Base-by-base conservation (phyloP, 2,888 invertebrate species). In the Syrphus vitripennis region DNA sequence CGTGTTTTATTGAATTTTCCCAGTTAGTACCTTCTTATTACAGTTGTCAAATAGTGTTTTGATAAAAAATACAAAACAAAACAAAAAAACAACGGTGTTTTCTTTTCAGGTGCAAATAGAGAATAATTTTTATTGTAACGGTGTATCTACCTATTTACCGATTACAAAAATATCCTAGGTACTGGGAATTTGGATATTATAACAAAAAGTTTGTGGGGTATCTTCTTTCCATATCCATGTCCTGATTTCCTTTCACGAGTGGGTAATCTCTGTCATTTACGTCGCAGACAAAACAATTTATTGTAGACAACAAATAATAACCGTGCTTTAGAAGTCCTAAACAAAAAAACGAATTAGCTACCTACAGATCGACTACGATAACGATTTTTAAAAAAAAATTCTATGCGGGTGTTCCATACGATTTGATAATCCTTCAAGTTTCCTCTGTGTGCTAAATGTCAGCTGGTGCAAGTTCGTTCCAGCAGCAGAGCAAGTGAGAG, bases 391-490 rank as follows among this genome's bases (percentile, higher is more conserved):
- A 14, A n/a, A 24, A 14, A 1, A 31, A 83, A 78, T 69, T 79
- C 69, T 50, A 69, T 74, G 84, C 81, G 84, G 84, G 84, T 37
- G 50, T 26, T 78, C 34, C 16, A 42, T n/a, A n/a, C n/a, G n/a
- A n/a, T 65, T 14, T 37, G 29, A 21, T 61, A 63, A 77, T 70
- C 82, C 69, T 61, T 65, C 86, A 74, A 77, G 50, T 45, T 50
- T 67, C 29, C 24, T 59, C 21, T 48, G 50, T 57, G 72, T 77
- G 77, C 63, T 82, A 74, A 82, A 82, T 72, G 86, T 86, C 82
- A 81, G 86, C 82, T 86, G 86, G 72, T 69, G 59, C 63, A n/a
- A n/a, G n/a, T n/a, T n/a, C n/a, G 45, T 61, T 63, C 48, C 77
- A 61, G 21, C 57, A 63, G 16, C 50, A 83, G 74, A 75, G 79